Evolutionary conservation across 2,113 vertebrate genomes (phyloP), one percentile per base, ranked within the genome.

Genomic region (Calcarius ornatus): DNA sequence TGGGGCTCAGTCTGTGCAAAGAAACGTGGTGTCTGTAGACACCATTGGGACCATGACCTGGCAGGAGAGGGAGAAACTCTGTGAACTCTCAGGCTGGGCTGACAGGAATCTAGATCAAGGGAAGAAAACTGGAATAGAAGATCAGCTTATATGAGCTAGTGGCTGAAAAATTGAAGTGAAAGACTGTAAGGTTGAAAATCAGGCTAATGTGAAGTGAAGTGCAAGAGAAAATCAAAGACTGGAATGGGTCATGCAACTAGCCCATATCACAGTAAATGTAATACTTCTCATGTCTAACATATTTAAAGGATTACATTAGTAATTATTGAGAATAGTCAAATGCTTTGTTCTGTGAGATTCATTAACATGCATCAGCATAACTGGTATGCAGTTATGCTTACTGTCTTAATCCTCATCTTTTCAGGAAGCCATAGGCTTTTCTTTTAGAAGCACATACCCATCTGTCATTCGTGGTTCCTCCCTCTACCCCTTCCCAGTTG

Each of bases 211-310:
- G 50, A 69, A 65, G 10, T 53, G 37, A 47, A 9, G 6, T 66
- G 31, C 37, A 60, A 59, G 7, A 77, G 23, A 45, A 23, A 9
- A 54, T 16, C 37, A 70, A 84, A 66, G 45, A 53, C 7, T 33
- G 24, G n/a, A 77, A 21, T 65, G n/a, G 6, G 15, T 69, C 6
- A 3, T 53, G 3, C 21, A 20, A 48, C 6, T 81, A 43, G 60
- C 12, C 6, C 1, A 0, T 12, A 2, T 27, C 60, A 45, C 13
- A 40, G 20, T n/a, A 48, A 50, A 38, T 15, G 5, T 33, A 12
- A 77, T 68, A 33, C 13, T 79, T 88, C 33, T 56, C 1, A 3
- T 24, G 15, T 59, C 61, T 60, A 78, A 54, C 3, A 53, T 56
- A 15, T 15, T 81, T 69, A 35, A n/a, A 83, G 38, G 8, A 63